Conservation (phyloP, 2,113 vertebrate genomes). For the human (Homo sapiens) region GRCh38 chr1:60984001-60984500, state of each 20-base stretch:
- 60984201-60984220: constrained; percentile 15
- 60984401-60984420: not conserved
- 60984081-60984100: constrained; percentile 64
- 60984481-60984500: constrained; percentile 17
- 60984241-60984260: not conserved
- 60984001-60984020: constrained; percentile 45
- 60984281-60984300: not conserved
- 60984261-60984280: not conserved
- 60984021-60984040: constrained; percentile 55
- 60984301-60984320: not conserved
- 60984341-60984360: not conserved
- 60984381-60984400: not conserved
- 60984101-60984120: constrained; percentile 73
- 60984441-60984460: not conserved
- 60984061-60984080: constrained; percentile 75
- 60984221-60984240: not conserved
- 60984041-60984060: constrained; percentile 73
- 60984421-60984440: not conserved
- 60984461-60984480: not conserved
- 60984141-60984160: constrained; percentile 58
- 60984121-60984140: constrained; percentile 58
- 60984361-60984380: not conserved
- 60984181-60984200: constrained; percentile 1
- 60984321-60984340: not conserved
- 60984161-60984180: constrained; percentile 10